Conservation (phyloP, 2,113 vertebrate genomes). For the Trachemys scripta region DNA sequence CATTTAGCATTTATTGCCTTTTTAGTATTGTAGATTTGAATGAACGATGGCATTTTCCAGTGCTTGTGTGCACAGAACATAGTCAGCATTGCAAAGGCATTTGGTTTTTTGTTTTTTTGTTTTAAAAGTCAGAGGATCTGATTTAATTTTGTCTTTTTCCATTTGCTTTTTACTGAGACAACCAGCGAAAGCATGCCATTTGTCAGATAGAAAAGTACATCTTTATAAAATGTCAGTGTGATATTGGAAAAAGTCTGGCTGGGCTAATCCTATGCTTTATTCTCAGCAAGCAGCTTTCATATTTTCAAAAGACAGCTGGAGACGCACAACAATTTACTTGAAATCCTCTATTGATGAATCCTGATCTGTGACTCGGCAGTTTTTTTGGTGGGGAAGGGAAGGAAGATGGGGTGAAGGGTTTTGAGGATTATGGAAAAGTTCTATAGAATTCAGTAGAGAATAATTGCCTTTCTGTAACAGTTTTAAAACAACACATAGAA, state of each 20-base stretch:
- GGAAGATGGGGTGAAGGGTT: not conserved
- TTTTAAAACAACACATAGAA: not conserved
- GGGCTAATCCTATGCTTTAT: not conserved
- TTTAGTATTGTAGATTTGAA: not conserved
- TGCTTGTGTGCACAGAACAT: not conserved
- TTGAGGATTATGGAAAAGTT: not conserved
- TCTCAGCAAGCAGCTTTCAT: conserved; percentile 9
- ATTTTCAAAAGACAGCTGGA: not conserved
- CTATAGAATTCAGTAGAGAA: not conserved
- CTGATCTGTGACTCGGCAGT: not conserved
- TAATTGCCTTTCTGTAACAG: not conserved
- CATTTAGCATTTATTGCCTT: not conserved
- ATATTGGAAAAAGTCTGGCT: conserved; percentile 5
- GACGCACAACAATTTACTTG: not conserved
- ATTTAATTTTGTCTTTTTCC: not conserved
- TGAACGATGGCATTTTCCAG: not conserved
- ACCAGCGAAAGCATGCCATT: not conserved
- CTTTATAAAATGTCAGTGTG: not conserved
- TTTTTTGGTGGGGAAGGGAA: not conserved
- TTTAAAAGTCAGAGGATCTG: not conserved
- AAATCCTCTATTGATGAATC: conserved; percentile 13
- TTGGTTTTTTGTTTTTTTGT: not conserved
- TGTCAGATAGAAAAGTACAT: not conserved
- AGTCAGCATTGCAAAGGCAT: not conserved
- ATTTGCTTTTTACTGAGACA: not conserved